Conservation (phyloP, 2,797 vertebrate genomes). For the Corythornis leucogaster region DNA sequence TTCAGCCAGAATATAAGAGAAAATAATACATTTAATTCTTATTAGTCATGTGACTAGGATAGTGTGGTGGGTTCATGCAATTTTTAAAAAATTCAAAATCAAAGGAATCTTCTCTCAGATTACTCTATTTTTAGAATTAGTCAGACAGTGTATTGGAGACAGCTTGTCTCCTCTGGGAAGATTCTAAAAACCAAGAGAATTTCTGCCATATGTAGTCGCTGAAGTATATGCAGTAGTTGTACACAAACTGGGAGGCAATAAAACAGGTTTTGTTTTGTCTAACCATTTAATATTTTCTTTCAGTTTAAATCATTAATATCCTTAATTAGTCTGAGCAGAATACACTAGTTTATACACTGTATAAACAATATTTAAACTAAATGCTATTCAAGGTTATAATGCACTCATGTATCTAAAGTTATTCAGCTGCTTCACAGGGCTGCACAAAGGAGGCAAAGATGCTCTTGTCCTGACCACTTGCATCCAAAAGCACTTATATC, state of each 20-base stretch:
- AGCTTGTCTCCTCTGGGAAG: not conserved
- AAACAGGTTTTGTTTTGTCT: not conserved
- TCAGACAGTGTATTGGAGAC: not conserved
- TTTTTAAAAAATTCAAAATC: not conserved
- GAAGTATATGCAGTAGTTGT: not conserved
- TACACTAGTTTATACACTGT: not conserved
- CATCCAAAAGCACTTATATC: not conserved
- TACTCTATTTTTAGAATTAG: not conserved
- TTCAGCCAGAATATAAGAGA: not conserved
- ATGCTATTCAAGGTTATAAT: not conserved
- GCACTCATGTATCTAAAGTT: not conserved
- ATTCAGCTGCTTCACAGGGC: not conserved
- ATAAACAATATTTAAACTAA: not conserved
- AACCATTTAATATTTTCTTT: not conserved
- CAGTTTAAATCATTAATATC: not conserved
- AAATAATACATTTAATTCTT: not conserved
- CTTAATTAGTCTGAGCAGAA: not conserved
- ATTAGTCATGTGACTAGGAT: not conserved
- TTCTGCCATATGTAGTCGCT: not conserved
- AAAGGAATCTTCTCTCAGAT: not conserved
- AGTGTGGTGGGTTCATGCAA: accelerated
- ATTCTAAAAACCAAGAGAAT: not conserved
- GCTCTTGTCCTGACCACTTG: not conserved
- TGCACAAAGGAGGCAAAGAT: not conserved
- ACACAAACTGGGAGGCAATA: not conserved